Evolutionary conservation across 2,888 invertebrate genomes (phyloP).

Genomic region (Diplazon laetatorius): DNA sequence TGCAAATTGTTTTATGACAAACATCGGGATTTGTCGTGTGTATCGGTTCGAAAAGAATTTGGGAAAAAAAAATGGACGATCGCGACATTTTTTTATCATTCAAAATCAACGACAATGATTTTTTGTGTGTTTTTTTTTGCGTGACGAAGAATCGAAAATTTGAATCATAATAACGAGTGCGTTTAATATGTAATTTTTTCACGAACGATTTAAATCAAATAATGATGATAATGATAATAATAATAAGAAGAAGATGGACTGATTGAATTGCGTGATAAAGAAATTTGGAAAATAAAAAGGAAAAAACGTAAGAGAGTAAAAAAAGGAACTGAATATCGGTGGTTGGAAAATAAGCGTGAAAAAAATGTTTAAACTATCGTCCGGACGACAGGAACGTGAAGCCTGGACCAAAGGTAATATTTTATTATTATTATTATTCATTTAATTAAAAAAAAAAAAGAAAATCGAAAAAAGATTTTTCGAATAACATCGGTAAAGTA

Average conservation of each 20-base stretch:
- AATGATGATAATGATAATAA: too few species aligned
- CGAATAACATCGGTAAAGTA: too few species aligned
- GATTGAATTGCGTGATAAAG: conserved; percentile 27
- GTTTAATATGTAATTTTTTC: too few species aligned
- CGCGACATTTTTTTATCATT: too few species aligned
- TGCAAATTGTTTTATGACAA: not conserved
- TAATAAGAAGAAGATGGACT: conserved; percentile 21
- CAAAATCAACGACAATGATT: too few species aligned
- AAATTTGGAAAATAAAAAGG: too few species aligned
- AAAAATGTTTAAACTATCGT: conserved; percentile 78
- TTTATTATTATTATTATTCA: too few species aligned
- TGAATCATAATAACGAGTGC: conserved; percentile 16
- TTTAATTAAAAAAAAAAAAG: conserved; percentile 12
- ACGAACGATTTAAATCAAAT: too few species aligned
- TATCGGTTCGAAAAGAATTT: too few species aligned
- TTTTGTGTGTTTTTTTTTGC: not conserved
- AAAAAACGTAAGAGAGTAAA: conserved; percentile 36
- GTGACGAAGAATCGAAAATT: not conserved
- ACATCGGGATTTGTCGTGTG: not conserved
- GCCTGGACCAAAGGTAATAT: conserved; percentile 79
- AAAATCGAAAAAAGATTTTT: too few species aligned
- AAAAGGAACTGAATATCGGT: not conserved
- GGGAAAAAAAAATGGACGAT: too few species aligned
- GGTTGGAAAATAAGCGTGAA: not conserved
- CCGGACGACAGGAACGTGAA: conserved; percentile 78